phyloP scores from a whole-genome alignment of 2,888 invertebrate genomes.

The Lathronympha strigana region DNA sequence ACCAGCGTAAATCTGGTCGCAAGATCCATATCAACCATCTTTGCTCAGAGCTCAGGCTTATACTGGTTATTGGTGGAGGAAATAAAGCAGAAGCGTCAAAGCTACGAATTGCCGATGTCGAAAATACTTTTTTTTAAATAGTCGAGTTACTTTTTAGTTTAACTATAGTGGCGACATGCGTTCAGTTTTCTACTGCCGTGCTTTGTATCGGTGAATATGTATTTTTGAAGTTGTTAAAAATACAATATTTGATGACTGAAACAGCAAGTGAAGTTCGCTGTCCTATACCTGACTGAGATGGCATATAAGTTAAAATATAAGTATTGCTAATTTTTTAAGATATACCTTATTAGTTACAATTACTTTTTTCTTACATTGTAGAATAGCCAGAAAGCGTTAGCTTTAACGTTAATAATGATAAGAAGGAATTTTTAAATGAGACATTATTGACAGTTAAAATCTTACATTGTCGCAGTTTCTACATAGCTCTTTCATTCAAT shows the following conservation, averaged over 20 bases:
- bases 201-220: background rate
- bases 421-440: too few relatives aligned
- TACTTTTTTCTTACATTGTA: too few relatives aligned
- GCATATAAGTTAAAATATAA: too few relatives aligned
- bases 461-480: too few relatives aligned
- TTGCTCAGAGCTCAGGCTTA: background rate
- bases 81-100: constrained; percentile 9
- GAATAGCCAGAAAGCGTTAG: too few relatives aligned
- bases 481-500: too few relatives aligned
- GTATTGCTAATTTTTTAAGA: too few relatives aligned
- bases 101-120: constrained; percentile 18
- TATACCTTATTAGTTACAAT: too few relatives aligned
- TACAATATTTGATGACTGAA: constrained; percentile 7
- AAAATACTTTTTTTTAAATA: constrained; percentile 20
- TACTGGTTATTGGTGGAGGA: background rate
- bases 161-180: constrained; percentile 7
- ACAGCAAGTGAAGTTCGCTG: too few relatives aligned
- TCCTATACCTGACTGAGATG: too few relatives aligned
- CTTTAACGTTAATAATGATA: too few relatives aligned
- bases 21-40: background rate
- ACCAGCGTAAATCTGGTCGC: background rate
- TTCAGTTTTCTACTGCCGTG: constrained; percentile 6
- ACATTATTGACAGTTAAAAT: too few relatives aligned
- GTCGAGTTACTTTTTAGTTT: constrained; percentile 28
- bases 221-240: background rate